Percentiles rank a stretch among this genome's conserved stretches.
Evolutionary conservation across 2,888 invertebrate genomes (phyloP).

Genomic region (Nephrocerus scutellatus): DNA sequence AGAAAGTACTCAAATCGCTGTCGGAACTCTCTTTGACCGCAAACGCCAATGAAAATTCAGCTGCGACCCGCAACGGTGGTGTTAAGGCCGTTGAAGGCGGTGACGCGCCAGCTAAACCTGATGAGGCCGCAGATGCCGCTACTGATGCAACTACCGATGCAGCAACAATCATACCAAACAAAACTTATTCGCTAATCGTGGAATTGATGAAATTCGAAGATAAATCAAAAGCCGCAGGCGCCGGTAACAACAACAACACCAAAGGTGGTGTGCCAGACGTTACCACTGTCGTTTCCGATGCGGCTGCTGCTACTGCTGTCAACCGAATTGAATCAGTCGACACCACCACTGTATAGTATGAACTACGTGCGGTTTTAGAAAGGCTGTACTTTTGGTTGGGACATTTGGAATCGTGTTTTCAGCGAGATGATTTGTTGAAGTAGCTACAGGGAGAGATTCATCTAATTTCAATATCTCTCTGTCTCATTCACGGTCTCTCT

Average conservation of each 20-base stretch:
- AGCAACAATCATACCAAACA: constrained; percentile 26
- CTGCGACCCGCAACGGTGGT: constrained; percentile 17
- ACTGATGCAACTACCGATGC: constrained; percentile 17
- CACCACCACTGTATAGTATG: constrained; percentile 48
- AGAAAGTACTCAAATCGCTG: constrained; percentile 42
- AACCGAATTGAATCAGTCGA: constrained; percentile 44
- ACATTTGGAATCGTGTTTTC: constrained; percentile 39
- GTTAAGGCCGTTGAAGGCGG: constrained; percentile 25
- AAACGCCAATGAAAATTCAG: constrained; percentile 25
- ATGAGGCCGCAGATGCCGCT: constrained; percentile 19
- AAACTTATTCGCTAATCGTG: constrained; percentile 38
- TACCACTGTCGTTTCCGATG: constrained; percentile 22
- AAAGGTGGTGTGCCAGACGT: constrained; percentile 18
- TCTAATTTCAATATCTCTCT: too few species aligned
- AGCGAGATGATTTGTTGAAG: constrained; percentile 38
- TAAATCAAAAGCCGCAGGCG: constrained; percentile 25
- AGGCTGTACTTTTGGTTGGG: constrained; percentile 43
- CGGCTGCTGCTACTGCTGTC: constrained; percentile 25
- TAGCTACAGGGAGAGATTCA: too few species aligned
- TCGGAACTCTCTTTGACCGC: constrained; percentile 41
- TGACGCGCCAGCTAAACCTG: constrained; percentile 20
- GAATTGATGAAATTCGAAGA: constrained; percentile 38
- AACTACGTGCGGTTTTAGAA: constrained; percentile 41
- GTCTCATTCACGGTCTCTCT: too few species aligned
- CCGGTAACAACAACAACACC: constrained; percentile 16